Evolutionary conservation across 2,113 vertebrate genomes (phyloP).

Genomic region (Equus quagga): DNA sequence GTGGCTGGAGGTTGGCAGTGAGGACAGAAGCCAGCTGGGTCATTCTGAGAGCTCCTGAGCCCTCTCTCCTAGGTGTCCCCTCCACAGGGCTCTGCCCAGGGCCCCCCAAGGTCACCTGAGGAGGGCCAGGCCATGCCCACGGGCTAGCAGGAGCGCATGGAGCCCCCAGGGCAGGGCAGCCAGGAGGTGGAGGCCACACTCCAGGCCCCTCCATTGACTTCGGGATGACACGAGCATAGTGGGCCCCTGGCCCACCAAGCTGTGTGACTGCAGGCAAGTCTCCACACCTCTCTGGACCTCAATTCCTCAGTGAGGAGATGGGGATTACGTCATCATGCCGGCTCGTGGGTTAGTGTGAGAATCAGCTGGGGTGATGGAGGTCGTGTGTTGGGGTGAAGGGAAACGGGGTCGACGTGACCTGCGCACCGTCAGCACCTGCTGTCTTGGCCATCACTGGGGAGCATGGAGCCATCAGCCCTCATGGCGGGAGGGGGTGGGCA

Average conservation of each 20-base stretch:
- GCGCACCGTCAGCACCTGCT: background rate
- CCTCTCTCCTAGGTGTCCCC: background rate
- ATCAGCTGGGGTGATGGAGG: accelerated
- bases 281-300: background rate
- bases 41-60: background rate
- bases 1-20: background rate
- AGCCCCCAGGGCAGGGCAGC: background rate
- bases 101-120: background rate
- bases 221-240: background rate
- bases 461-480: accelerated
- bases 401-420: background rate
- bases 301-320: background rate
- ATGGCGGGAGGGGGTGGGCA: too few relatives aligned
- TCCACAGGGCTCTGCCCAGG: background rate
- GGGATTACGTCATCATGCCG: accelerated
- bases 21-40: background rate
- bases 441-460: accelerated
- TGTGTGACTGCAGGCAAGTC: background rate
- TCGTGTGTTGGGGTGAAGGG: accelerated
- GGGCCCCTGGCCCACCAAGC: background rate
- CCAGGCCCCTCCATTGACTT: background rate
- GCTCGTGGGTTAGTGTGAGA: background rate
- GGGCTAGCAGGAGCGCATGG: background rate
- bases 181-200: background rate
- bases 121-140: background rate